A percentile compares a stretch with the other conserved stretches of the same genome.
Conservation (phyloP, 1,140 invertebrate species). For the Zaprionus gabonicus region DNA sequence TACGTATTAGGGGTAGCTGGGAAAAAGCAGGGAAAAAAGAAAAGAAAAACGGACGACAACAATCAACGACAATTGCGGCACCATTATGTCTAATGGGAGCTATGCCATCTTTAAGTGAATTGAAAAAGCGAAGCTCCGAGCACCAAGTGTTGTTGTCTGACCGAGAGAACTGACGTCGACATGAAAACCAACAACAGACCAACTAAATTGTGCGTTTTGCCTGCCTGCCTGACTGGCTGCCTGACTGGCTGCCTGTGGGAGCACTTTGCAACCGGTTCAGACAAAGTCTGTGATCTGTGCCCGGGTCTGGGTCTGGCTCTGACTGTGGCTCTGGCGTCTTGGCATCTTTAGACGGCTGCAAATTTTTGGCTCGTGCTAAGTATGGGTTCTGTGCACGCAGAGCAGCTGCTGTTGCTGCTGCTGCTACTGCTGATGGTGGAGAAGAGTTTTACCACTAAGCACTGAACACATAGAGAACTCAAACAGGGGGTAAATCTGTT, state of each 20-base stretch:
- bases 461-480: too few relatives aligned
- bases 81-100: conserved; percentile 73
- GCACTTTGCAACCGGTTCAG: conserved; percentile 42
- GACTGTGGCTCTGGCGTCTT: conserved; percentile 17
- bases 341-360: conserved; percentile 54
- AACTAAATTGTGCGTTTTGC: conserved; percentile 29
- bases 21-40: conserved; percentile 30
- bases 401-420: conserved; percentile 42
- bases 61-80: conserved; percentile 77
- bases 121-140: conserved; percentile 24
- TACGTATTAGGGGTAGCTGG: conserved; percentile 38
- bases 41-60: conserved; percentile 58
- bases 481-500: too few relatives aligned
- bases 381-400: conserved; percentile 38
- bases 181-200: conserved; percentile 27
- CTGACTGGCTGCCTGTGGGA: conserved; percentile 32
- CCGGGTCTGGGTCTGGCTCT: conserved; percentile 4
- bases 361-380: conserved; percentile 63
- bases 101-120: conserved; percentile 42
- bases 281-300: conserved; percentile 15
- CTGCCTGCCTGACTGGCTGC: neutral
- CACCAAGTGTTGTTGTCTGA: conserved; percentile 20
- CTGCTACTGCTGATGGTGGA: conserved; percentile 37
- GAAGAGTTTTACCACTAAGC: conserved; percentile 68
- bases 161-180: conserved; percentile 38